phyloP scores from a whole-genome alignment of 2,888 invertebrate species.

The Bellardia pandia region DNA sequence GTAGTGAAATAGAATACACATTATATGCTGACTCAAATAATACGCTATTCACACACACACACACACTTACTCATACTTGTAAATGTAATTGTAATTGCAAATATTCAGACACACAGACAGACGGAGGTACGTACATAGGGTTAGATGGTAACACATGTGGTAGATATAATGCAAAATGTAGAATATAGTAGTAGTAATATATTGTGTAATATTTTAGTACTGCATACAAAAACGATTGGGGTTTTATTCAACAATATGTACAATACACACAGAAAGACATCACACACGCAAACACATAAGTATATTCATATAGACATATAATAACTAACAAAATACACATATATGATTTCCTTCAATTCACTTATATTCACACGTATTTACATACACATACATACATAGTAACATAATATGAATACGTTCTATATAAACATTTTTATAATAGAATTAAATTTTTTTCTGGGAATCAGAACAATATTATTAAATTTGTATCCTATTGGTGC shows the following conservation, averaged over 20 bases:
- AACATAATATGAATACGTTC: background rate
- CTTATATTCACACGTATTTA: background rate
- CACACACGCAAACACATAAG: background rate
- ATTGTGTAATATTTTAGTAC: conserved; percentile 63
- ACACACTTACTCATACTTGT: background rate
- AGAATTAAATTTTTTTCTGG: conserved; percentile 31
- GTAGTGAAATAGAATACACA: conserved; percentile 46
- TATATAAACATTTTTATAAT: conserved; percentile 19
- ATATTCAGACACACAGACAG: conserved; percentile 12
- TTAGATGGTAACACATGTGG: conserved; percentile 51
- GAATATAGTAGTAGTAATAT: conserved; percentile 10
- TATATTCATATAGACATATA: background rate
- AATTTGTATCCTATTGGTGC: conserved; percentile 41
- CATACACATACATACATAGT: background rate
- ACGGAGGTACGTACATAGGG: background rate
- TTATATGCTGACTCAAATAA: conserved; percentile 65
- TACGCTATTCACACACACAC: conserved; percentile 41
- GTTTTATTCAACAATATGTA: conserved; percentile 34
- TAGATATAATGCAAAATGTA: conserved; percentile 51
- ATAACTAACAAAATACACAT: background rate
- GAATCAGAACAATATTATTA: conserved; percentile 50
- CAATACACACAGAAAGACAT: background rate
- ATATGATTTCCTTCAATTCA: conserved; percentile 5
- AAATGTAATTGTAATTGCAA: conserved; percentile 12
- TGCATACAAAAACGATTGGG: conserved; percentile 60